Percentiles rank a stretch among this genome's conserved stretches.
Evolutionary conservation across 2,888 invertebrate genomes (phyloP).

Genomic region (Dermolepida albohirtum): DNA sequence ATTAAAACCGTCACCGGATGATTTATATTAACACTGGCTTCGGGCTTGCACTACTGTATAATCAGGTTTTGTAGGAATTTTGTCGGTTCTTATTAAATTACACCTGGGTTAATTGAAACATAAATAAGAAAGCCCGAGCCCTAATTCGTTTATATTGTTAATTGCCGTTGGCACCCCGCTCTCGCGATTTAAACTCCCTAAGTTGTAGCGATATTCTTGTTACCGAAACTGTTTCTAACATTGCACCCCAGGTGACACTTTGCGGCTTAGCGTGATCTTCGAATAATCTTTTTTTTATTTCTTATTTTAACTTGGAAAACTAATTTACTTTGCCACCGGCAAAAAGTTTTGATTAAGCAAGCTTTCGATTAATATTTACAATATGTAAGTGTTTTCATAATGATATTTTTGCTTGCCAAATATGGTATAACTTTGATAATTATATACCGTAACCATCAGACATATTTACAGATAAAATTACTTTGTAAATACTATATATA

Average conservation of each 20-base stretch:
- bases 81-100: conserved; percentile 41
- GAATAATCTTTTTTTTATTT: conserved; percentile 10
- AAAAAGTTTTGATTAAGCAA: no score
- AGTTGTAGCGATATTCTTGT: neutral
- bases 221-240: conserved; percentile 4
- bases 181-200: conserved; percentile 17
- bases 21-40: conserved; percentile 27
- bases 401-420: no score
- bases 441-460: no score
- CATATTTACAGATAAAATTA: no score
- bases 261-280: conserved; percentile 10
- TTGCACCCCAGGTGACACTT: conserved; percentile 32
- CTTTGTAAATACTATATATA: no score
- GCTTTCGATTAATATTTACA: no score
- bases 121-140: conserved; percentile 42
- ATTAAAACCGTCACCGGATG: conserved; percentile 29
- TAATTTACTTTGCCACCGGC: conserved; percentile 1
- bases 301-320: conserved; percentile 7
- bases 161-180: conserved; percentile 32
- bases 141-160: conserved; percentile 41
- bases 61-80: conserved; percentile 34
- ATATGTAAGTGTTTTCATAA: no score
- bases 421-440: no score
- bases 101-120: conserved; percentile 43
- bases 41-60: conserved; percentile 6